phyloP scores from a whole-genome alignment of 2,888 invertebrate genomes.

The Netelia inedita region DNA sequence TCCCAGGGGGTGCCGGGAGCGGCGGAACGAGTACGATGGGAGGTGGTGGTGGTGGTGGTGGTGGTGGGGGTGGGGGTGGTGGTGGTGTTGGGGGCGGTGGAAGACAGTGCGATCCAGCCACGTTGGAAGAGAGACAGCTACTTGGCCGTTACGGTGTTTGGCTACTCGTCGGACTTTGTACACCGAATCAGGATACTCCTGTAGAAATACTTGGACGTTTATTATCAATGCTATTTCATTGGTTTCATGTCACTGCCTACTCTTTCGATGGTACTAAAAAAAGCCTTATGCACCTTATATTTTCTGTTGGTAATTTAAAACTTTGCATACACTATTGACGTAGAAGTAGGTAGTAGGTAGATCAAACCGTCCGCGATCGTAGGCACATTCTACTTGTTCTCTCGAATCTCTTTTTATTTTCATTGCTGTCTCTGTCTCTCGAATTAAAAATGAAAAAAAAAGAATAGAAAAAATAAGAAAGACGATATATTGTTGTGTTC shows the following conservation, averaged over 20 bases:
- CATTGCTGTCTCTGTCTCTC: constrained; percentile 23
- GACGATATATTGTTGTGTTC: constrained; percentile 1
- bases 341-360: constrained; percentile 77
- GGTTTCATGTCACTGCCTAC: constrained; percentile 99
- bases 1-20: constrained; percentile 81
- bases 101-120: constrained; percentile 81
- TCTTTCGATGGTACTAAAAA: constrained; percentile 94
- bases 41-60: constrained; percentile 85
- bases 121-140: constrained; percentile 94
- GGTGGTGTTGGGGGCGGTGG: constrained; percentile 84
- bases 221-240: constrained; percentile 98
- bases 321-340: constrained; percentile 81
- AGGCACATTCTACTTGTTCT: constrained; percentile 75
- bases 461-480: neutral
- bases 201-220: constrained; percentile 94
- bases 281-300: constrained; percentile 84
- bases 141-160: constrained; percentile 98
- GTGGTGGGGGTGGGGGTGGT: constrained; percentile 82
- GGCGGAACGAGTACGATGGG: constrained; percentile 83
- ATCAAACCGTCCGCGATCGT: constrained; percentile 76
- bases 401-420: constrained; percentile 48
- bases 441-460: constrained; percentile 18
- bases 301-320: constrained; percentile 85
- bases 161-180: constrained; percentile 97
- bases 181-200: constrained; percentile 91